Base-by-base conservation (phyloP, 2,113 vertebrate species). In the Dasyprocta punctata region DNA sequence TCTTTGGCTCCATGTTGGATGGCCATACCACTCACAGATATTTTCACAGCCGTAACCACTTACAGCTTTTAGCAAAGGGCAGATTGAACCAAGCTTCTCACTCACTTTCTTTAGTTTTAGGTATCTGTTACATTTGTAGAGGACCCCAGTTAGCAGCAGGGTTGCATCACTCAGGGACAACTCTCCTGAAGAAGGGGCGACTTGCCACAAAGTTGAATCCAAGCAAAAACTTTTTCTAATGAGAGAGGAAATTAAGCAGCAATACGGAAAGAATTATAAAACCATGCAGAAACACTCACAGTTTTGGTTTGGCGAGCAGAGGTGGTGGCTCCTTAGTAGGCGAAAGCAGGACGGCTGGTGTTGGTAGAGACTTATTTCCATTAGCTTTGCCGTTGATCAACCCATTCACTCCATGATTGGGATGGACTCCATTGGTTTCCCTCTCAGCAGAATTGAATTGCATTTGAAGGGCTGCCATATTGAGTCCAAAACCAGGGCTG, bases 251-350 rank as follows among this genome's bases (percentile, higher is more conserved):
- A 77, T 86, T 77, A 89, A 98, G 69, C 77, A 97, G 92, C 83
- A 65, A 47, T 56, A 96, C 75, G 19, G 92, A 97, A 96, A 89
- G 58, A 80, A 86, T 85, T 90, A 82, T 16, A 90, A 75, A 96
- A 58, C 36, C 86, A 86, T 26, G 19, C 44, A 90, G 65, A 84
- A 97, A 65, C 98, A 99, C 99, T 99, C 98, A 99, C 99, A 99
- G 99, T 98, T 99, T 99, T 58, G 99, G 99, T 95, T 99, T 99
- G 96, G 99, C 99, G 80, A 99, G 99, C 96, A 99, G 98, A 0
- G 99, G 99, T 28, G 99, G 99, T 38, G 98, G 99, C 0, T 99
- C 99, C 98, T 99, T 99, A 20, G 96, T 98, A 20, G 99, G 99
- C 44, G 99, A 99, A 93, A 98, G 98, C 91, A 99, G 98, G 97